These are phyloP conservation scores for Brachionus rotundiformis DNA, from an alignment of 1,140 invertebrate species.

Conservation along the genomic window DNA sequence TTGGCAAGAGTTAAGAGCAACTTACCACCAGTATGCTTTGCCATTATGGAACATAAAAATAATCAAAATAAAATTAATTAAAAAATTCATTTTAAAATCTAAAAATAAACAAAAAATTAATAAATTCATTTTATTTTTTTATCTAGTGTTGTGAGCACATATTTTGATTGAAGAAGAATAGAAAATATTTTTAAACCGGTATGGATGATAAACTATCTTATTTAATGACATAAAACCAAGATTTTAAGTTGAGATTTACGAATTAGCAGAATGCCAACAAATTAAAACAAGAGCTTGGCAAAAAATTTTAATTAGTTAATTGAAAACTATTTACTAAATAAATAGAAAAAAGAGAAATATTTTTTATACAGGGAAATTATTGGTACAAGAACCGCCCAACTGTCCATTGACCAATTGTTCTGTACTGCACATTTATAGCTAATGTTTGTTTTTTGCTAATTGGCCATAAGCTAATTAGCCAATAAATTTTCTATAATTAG, in stretches of 20 bases:
- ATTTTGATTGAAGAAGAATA: too few relatives aligned
- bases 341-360: not conserved
- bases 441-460: not conserved
- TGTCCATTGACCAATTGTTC: not conserved
- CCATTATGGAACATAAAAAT: not conserved
- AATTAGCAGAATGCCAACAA: conserved; percentile 41
- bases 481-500: conserved; percentile 1
- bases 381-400: not conserved
- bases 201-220: not conserved
- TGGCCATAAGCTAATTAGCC: not conserved
- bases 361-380: not conserved
- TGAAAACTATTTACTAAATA: conserved; percentile 31
- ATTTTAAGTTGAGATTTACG: conserved; percentile 19
- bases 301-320: conserved; percentile 50
- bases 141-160: too few relatives aligned
- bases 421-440: not conserved
- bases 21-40: conserved; percentile 29
- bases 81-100: conserved; percentile 4
- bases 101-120: not conserved
- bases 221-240: conserved; percentile 1
- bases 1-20: not conserved
- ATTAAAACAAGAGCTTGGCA: not conserved
- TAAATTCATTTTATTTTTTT: not conserved
- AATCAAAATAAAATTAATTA: not conserved
- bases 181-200: conserved; percentile 14